phyloP scores from a whole-genome alignment of 2,888 invertebrate genomes.

The Nymphalis c-album region DNA sequence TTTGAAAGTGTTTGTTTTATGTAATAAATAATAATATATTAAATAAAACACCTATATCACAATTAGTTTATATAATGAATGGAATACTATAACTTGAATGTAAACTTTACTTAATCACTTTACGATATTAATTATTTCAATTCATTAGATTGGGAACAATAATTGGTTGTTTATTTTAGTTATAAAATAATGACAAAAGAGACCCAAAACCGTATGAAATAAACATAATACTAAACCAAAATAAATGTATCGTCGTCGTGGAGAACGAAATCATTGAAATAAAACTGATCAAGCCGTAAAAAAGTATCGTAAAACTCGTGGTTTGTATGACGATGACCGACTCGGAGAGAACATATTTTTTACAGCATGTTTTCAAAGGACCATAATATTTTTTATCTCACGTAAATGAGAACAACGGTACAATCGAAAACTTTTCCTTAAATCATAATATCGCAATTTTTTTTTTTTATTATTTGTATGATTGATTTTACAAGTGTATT shows the following conservation, averaged over 20 bases:
- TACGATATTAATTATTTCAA: too few species aligned
- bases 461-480: too few species aligned
- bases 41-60: too few species aligned
- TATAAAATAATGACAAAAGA: neutral
- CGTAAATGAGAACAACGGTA: constrained; percentile 8
- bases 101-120: too few species aligned
- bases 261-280: neutral
- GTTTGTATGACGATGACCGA: constrained; percentile 10
- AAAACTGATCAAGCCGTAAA: constrained; percentile 16
- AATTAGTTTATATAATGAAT: too few species aligned
- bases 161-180: neutral
- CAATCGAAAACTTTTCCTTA: neutral
- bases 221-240: neutral
- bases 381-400: constrained; percentile 18
- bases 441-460: too few species aligned
- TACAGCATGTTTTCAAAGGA: constrained; percentile 15
- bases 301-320: constrained; percentile 15
- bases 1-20: too few species aligned
- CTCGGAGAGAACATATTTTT: constrained; percentile 18
- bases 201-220: neutral
- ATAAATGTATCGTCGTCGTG: neutral
- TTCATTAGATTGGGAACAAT: too few species aligned
- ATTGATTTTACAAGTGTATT: too few species aligned
- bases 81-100: too few species aligned
- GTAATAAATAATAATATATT: too few species aligned